phyloP scores from a whole-genome alignment of 1,140 invertebrate species.

The Drosophila nigromelanica region DNA sequence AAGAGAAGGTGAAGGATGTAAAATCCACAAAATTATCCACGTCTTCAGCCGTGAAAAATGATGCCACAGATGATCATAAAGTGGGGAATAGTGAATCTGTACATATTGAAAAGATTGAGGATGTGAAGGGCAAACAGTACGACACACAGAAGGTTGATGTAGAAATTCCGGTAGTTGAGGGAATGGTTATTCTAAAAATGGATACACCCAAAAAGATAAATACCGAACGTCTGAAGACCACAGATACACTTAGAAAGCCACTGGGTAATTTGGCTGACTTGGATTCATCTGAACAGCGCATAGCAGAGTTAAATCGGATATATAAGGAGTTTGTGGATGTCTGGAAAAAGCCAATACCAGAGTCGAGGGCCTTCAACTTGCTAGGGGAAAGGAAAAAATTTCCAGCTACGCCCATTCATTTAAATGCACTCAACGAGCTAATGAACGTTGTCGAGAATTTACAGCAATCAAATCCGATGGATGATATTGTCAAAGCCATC shows the following conservation, averaged over 20 bases:
- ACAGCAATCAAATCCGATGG: constrained; percentile 31
- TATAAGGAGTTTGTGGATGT: constrained; percentile 37
- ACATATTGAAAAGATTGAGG: background rate
- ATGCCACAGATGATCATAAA: constrained; percentile 6
- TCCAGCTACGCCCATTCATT: background rate
- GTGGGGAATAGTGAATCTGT: background rate
- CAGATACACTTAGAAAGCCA: background rate
- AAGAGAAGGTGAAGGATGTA: background rate
- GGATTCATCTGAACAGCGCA: constrained; percentile 10
- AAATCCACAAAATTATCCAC: background rate
- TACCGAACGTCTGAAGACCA: too few relatives aligned
- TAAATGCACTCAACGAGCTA: constrained; percentile 45
- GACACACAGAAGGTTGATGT: background rate
- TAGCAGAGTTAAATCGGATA: constrained; percentile 38
- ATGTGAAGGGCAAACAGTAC: background rate
- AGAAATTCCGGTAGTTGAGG: background rate
- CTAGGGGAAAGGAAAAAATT: background rate
- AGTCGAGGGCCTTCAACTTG: background rate
- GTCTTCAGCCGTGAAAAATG: background rate
- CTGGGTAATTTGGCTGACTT: background rate
- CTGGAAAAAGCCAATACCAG: constrained; percentile 19
- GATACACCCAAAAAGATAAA: constrained; percentile 4
- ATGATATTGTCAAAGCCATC: constrained; percentile 54
- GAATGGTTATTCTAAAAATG: constrained; percentile 19
- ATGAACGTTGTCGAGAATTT: constrained; percentile 51